Evolutionary conservation across 37 sponge, comb jelly and placozoan species (phyloP), one percentile per base, ranked within the genome.

Genomic region (Ephydatia muelleri): DNA sequence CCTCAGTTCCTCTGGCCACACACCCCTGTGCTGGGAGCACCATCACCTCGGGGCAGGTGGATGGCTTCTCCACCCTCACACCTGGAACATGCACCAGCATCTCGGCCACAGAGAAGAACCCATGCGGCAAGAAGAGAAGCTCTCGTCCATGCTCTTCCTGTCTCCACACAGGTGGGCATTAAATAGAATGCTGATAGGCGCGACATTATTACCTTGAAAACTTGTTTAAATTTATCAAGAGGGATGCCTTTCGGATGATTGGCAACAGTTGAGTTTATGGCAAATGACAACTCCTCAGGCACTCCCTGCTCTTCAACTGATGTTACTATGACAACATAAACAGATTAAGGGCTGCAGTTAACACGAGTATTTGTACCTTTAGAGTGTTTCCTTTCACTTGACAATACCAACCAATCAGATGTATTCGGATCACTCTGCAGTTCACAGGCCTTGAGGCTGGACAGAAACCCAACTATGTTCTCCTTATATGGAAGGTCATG

Each of bases 321-420:
- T 5, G 36, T 30, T 5, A 25, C 76, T 49, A 49, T 29, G 29
- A 29, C 14, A 79, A 9, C 79, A 79, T 27, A 28, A 23, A 57
- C 65, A 57, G 0, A 13, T 5, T 33, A 64, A 25, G 8, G 27
- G 0, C 1, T 5, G 11, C 4, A 29, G 26, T 65, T 35, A 68
- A 38, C n/a, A n/a, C 23, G 30, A 33, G 38, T 65, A 6, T 25
- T 9, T 14, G 25, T 28, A 75, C 84, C 84, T 35, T 76, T 35
- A 12, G 79, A 79, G 6, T 43, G 21, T 33, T n/a, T 49, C 14
- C 70, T 72, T 72, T 73, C 86, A 26, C 27, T 85, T 19, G 36
- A 28, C 68, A 65, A 82, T 36, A 84, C 84, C 28, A 83, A 79
- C 89, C 89, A 89, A 75, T 84, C 85, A 5, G 85, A 85, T 5